phyloP scores from a whole-genome alignment of 2,797 vertebrate species.

The Falco berigora region DNA sequence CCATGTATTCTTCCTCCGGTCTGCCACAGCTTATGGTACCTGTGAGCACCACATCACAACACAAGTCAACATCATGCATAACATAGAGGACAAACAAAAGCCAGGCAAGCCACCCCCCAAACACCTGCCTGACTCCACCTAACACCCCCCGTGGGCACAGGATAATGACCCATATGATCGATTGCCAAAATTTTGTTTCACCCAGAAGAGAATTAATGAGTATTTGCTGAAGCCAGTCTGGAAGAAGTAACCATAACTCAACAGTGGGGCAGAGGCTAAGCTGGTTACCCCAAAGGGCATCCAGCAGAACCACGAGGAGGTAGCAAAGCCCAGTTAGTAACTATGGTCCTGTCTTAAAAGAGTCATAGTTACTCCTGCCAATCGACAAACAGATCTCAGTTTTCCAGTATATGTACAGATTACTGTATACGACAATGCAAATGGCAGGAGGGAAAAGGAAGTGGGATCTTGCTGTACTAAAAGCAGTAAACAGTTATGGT shows the following conservation, averaged over 20 bases:
- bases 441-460: not conserved
- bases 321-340: not conserved
- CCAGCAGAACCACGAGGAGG: accelerated
- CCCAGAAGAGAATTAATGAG: not conserved
- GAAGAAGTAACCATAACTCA: not conserved
- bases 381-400: not conserved
- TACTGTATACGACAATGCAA: not conserved
- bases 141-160: not conserved
- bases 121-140: not conserved
- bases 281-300: not conserved
- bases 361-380: not conserved
- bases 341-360: not conserved
- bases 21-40: not conserved
- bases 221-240: not conserved
- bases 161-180: not conserved
- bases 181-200: not conserved
- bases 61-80: not conserved
- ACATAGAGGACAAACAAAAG: not conserved
- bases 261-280: not conserved
- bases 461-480: not conserved
- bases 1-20: not conserved
- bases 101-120: not conserved
- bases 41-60: not conserved
- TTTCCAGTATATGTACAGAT: not conserved
- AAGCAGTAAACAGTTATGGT: not conserved